Conservation (phyloP, 2,797 vertebrate genomes). For the Parauchenoglanis punctatus region DNA sequence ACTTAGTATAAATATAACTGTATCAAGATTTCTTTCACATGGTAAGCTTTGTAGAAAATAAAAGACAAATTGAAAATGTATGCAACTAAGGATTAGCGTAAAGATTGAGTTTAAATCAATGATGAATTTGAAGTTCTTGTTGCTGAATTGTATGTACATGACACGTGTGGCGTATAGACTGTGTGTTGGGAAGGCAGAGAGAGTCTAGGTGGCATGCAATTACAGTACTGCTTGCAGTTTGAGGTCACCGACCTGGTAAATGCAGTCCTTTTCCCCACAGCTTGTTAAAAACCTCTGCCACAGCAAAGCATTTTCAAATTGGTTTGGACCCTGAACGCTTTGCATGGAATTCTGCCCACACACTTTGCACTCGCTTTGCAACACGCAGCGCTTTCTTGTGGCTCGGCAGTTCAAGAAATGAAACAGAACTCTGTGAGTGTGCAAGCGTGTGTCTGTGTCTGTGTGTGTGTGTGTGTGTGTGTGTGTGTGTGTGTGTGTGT, state of each 20-base stretch:
- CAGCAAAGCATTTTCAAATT: slow-evolving; percentile 30
- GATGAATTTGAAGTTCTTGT: background rate
- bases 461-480: slow-evolving; percentile 22
- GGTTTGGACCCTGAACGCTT: slow-evolving; percentile 34
- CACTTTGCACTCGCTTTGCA: slow-evolving; percentile 36
- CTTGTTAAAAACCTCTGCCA: slow-evolving; percentile 21
- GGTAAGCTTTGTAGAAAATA: background rate
- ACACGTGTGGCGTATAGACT: too few relatives aligned
- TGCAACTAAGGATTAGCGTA: background rate
- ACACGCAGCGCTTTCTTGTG: slow-evolving; percentile 16
- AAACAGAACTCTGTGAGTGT: slow-evolving; percentile 17
- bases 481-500: slow-evolving; percentile 26
- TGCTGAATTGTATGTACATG: background rate
- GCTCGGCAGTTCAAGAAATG: slow-evolving; percentile 6
- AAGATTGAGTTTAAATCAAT: background rate
- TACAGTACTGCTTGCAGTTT: background rate
- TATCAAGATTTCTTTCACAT: background rate
- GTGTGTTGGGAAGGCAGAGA: background rate
- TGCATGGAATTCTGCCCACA: slow-evolving; percentile 32
- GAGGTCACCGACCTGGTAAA: background rate
- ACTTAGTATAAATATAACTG: background rate
- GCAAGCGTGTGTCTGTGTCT: slow-evolving; percentile 21
- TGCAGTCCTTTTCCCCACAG: background rate
- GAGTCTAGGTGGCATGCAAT: background rate
- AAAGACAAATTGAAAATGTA: background rate